Base-by-base conservation (phyloP, 2,797 vertebrate genomes). In the Danio kyathit region DNA sequence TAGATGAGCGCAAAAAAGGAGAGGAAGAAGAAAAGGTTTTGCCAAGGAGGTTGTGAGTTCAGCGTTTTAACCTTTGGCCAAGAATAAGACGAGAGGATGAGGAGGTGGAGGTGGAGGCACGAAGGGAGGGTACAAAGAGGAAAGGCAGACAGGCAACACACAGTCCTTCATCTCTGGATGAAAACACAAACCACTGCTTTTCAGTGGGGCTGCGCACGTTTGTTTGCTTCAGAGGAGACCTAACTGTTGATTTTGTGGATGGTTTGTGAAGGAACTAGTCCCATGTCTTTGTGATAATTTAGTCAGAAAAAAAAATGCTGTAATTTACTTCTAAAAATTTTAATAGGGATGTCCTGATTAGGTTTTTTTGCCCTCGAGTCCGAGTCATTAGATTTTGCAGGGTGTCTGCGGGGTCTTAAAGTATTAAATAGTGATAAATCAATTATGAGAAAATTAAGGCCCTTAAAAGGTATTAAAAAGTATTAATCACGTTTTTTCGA, bases 31-130 rank as follows among this genome's bases (percentile, higher is more conserved):
- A 81, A 81, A 87, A 87, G 86, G 90, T 91, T 88, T 93, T 94
- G 92, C 93, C 94, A 94, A 89, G 89, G 91, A 96, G 96, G 96
- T 96, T 93, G 67, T 95, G 94, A 96, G 97, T 96, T 95, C 95
- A 96, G 96, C 96, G 97, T 95, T 97, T 97, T 98, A 97, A 97
- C 96, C 97, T 95, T 94, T 96, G 95, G 94, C 95, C 93, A 89
- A 92, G 91, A 92, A 91, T 89, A 86, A 90, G 85, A 69, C 17
- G 64, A 65, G 17, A 81, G 88, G 88, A 92, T 89, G 17, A 61
- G 91, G 90, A 93, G 49, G 49, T 29, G 29, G 29, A 29, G 29
- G 29, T 29, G 92, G 90, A 94, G 93, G 92, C 93, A 91, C 90
- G 91, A 90, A 93, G 88, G 90, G 91, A 0, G 3, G 88, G 91